Conservation (phyloP, 1,140 invertebrate species). For the Aphis gossypii region DNA sequence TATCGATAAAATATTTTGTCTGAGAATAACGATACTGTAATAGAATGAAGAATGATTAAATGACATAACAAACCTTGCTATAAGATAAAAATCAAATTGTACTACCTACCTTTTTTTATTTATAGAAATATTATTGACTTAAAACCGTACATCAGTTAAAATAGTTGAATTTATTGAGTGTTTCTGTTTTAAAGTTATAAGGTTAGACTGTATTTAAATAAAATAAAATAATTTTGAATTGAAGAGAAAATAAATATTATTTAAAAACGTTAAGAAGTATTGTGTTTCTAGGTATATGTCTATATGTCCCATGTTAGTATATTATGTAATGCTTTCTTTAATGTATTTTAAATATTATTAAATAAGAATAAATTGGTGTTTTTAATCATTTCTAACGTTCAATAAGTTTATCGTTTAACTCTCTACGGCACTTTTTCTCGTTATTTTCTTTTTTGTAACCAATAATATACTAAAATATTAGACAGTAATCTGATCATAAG, state of each 20-base stretch:
- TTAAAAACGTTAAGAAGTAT: no score
- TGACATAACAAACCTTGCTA: no score
- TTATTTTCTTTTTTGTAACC: neutral
- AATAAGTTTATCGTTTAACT: neutral
- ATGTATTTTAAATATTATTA: neutral
- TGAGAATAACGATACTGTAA: no score
- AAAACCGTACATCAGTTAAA: neutral
- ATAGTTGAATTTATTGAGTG: neutral
- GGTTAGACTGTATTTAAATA: no score
- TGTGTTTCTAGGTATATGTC: no score
- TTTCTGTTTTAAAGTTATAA: no score
- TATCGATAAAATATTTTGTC: neutral
- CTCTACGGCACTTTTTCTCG: no score
- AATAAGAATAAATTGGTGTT: neutral
- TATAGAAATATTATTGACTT: neutral
- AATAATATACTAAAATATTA: neutral
- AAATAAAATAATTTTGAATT: no score
- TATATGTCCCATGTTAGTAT: neutral
- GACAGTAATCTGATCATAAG: neutral
- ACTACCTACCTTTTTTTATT: neutral
- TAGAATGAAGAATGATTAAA: no score
- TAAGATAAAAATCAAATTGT: no score
- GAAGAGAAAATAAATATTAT: no score
- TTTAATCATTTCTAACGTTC: neutral
- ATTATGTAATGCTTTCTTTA: neutral